Conservation (phyloP, 2,888 invertebrate species). For the Stratiomys singularior region DNA sequence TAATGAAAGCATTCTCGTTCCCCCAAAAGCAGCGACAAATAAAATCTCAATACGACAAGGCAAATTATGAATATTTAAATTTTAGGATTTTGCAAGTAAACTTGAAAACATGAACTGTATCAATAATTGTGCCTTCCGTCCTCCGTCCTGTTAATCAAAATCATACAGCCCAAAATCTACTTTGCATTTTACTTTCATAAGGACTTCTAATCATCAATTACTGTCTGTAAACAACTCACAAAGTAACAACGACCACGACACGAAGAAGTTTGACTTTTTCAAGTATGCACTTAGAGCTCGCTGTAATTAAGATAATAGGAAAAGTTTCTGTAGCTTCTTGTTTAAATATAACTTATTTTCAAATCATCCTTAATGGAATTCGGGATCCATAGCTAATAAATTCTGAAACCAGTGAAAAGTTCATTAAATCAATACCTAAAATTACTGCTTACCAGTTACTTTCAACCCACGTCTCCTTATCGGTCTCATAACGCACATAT, state of each 20-base stretch:
- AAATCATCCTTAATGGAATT: constrained; percentile 18
- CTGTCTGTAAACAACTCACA: not conserved
- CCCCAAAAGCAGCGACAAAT: too few species aligned
- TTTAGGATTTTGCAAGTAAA: too few species aligned
- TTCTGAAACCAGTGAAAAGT: not conserved
- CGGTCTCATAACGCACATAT: not conserved
- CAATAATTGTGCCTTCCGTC: too few species aligned
- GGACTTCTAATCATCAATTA: not conserved
- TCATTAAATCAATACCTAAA: constrained; percentile 10
- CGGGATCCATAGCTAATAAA: not conserved
- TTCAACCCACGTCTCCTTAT: not conserved
- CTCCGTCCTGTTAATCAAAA: too few species aligned
- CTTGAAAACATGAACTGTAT: too few species aligned
- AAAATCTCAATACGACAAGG: too few species aligned
- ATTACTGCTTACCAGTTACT: not conserved
- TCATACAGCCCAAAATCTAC: too few species aligned
- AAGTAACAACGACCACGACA: not conserved
- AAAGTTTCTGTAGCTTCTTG: constrained; percentile 18
- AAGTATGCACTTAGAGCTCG: constrained; percentile 8
- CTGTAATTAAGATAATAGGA: constrained; percentile 36
- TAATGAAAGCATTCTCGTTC: too few species aligned
- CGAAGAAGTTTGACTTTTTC: not conserved
- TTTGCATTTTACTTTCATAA: not conserved
- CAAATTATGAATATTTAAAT: too few species aligned
- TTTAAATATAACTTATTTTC: constrained; percentile 13